phyloP scores from a whole-genome alignment of 2,113 vertebrate species.

The Rhabdornis inornatus region DNA sequence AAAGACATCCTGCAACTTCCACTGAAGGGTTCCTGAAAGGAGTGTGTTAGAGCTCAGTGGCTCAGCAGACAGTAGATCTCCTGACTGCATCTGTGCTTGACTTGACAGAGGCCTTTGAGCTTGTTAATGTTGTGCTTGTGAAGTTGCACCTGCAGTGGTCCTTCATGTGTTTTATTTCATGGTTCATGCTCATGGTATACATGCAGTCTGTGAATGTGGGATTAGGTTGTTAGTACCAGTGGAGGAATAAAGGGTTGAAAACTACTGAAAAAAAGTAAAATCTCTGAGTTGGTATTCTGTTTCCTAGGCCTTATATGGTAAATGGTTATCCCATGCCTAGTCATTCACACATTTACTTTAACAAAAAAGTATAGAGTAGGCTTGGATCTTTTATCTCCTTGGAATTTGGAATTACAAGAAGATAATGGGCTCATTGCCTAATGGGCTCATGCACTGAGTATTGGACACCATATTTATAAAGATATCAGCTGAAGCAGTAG shows the following conservation, averaged over 20 bases:
- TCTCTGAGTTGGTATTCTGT: background rate
- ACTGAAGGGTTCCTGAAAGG: background rate
- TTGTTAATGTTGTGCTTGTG: no score
- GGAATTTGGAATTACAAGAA: background rate
- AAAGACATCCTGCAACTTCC: background rate
- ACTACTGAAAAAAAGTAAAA: background rate
- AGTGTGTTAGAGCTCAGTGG: background rate
- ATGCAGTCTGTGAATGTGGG: background rate
- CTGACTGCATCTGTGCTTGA: background rate
- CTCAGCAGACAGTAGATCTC: conserved; percentile 4
- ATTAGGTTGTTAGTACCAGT: background rate
- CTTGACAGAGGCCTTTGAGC: background rate
- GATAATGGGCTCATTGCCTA: background rate
- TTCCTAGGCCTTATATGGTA: background rate
- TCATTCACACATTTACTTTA: background rate
- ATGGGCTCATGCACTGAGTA: background rate
- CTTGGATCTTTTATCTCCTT: background rate
- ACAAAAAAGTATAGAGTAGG: background rate
- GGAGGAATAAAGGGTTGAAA: background rate
- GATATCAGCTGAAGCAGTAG: background rate
- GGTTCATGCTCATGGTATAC: background rate
- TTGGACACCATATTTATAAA: background rate
- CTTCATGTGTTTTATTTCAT: background rate
- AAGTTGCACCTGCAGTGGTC: background rate
- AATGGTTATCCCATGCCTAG: background rate